These are phyloP conservation scores for Heliconius nattereri DNA, from an alignment of 1,140 invertebrate genomes.

Conservation along the genomic window DNA sequence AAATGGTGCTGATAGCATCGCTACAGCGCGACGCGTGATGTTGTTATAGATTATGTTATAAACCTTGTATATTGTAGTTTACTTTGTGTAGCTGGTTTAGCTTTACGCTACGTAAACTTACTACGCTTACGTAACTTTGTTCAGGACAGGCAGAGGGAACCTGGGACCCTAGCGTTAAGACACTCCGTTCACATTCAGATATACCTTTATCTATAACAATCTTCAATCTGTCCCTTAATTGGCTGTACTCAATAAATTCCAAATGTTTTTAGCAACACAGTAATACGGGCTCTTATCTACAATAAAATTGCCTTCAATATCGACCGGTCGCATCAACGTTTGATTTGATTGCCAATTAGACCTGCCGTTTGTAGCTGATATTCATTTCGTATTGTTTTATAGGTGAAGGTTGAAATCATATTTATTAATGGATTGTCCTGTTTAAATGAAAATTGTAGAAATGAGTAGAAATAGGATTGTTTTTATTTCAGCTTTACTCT, in stretches of 20 bases:
- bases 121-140: no score
- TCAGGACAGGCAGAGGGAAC: not conserved
- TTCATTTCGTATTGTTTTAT: not conserved
- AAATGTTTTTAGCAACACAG: not conserved
- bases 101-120: not conserved
- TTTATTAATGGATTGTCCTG: not conserved
- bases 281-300: not conserved
- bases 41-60: not conserved
- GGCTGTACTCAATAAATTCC: not conserved
- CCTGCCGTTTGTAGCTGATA: not conserved
- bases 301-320: slow-evolving; percentile 5
- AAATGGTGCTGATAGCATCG: slow-evolving; percentile 11
- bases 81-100: not conserved
- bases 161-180: not conserved
- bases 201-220: not conserved
- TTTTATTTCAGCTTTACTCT: no score
- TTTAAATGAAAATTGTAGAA: no score
- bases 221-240: not conserved
- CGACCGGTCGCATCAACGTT: not conserved
- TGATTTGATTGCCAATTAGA: slow-evolving; percentile 12
- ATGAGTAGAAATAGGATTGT: no score
- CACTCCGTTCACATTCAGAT: not conserved
- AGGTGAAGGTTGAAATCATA: not conserved
- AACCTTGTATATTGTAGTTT: not conserved
- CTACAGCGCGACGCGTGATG: not conserved